These are phyloP conservation scores for Dicerorhinus sumatrensis DNA, from an alignment of 2,113 vertebrate species.

Conservation along the genomic window DNA sequence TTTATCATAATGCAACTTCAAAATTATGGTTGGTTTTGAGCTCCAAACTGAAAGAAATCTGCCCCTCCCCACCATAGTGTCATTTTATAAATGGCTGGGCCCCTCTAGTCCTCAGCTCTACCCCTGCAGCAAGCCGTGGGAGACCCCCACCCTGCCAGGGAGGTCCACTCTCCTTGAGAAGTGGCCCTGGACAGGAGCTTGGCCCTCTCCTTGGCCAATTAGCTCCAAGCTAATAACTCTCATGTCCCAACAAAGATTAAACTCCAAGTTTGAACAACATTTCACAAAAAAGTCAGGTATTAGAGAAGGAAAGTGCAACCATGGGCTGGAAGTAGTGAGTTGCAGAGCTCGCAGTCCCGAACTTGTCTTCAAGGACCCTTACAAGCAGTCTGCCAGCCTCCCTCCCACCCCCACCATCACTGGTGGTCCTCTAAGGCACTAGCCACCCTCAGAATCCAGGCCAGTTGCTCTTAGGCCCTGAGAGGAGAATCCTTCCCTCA, in stretches of 20 bases:
- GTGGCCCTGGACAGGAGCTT: background rate
- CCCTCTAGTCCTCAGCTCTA: background rate
- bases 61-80: background rate
- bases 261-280: background rate
- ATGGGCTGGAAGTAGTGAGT: background rate
- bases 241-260: background rate
- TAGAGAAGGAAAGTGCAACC: background rate
- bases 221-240: background rate
- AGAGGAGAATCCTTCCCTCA: background rate
- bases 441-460: background rate
- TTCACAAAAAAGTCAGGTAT: background rate
- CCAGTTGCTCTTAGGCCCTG: background rate
- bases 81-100: background rate
- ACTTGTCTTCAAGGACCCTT: background rate
- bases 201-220: background rate
- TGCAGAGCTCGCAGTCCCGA: background rate
- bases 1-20: background rate
- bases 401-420: accelerated
- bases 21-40: background rate
- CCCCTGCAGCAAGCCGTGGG: background rate
- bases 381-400: background rate
- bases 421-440: background rate
- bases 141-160: background rate
- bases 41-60: background rate
- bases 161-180: background rate